phyloP scores from a whole-genome alignment of 2,888 invertebrate species.

The Ormyrus rosae region DNA sequence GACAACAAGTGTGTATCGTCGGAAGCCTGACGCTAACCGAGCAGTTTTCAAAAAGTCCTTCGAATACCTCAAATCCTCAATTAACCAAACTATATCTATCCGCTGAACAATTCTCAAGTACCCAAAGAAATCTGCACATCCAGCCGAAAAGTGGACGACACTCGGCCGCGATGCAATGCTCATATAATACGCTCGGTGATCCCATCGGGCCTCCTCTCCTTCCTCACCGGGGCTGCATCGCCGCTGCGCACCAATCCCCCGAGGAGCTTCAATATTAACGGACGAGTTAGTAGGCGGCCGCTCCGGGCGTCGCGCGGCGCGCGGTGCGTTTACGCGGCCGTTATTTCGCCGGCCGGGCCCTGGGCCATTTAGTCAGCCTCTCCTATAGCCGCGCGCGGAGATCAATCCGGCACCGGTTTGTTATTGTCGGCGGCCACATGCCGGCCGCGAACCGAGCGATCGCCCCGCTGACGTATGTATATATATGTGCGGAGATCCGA shows the following conservation, averaged over 20 bases:
- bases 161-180: too few relatives aligned
- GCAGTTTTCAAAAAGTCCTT: too few relatives aligned
- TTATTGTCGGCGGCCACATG: not conserved
- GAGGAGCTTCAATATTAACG: conserved; percentile 52
- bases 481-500: not conserved
- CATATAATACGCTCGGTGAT: too few relatives aligned
- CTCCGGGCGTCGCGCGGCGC: conserved; percentile 42
- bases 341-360: conserved; percentile 5
- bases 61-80: too few relatives aligned
- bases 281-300: too few relatives aligned
- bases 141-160: too few relatives aligned
- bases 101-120: too few relatives aligned
- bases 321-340: not conserved
- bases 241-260: conserved; percentile 60
- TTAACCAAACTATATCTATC: too few relatives aligned
- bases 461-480: not conserved
- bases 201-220: too few relatives aligned
- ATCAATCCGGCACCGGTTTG: conserved; percentile 4
- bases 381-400: not conserved
- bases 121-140: too few relatives aligned
- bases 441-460: not conserved
- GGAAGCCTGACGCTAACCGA: too few relatives aligned
- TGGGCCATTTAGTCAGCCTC: not conserved
- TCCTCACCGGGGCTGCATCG: not conserved
- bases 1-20: too few relatives aligned